These are phyloP conservation scores for Paradisaea rubra DNA, from an alignment of 2,113 vertebrate genomes.

Conservation along the genomic window DNA sequence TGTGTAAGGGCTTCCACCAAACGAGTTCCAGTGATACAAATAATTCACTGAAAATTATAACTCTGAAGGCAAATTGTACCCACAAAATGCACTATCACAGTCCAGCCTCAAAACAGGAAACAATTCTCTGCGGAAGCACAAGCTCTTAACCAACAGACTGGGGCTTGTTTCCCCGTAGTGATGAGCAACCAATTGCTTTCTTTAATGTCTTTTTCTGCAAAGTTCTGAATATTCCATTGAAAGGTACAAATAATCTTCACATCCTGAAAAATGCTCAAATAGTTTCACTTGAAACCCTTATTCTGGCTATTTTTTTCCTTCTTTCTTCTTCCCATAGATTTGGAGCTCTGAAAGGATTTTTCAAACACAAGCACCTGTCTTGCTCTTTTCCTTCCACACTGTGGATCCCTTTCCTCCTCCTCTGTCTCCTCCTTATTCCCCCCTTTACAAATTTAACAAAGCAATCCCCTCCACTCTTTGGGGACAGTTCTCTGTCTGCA, in stretches of 20 bases:
- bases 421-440: background rate
- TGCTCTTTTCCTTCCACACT: background rate
- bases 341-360: background rate
- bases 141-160: background rate
- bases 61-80: background rate
- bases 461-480: background rate
- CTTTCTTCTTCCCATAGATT: background rate
- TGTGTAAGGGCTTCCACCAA: background rate
- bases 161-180: background rate
- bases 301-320: background rate
- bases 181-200: background rate
- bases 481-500: background rate
- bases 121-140: background rate
- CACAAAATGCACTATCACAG: background rate
- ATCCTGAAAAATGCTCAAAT: background rate
- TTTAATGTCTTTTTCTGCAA: background rate
- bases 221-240: background rate
- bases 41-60: background rate
- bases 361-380: background rate
- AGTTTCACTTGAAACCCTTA: background rate
- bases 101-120: background rate
- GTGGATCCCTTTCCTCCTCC: background rate
- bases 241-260: background rate
- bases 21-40: background rate
- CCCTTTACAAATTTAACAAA: background rate